These are phyloP conservation scores for Clarias platycephalus DNA, from an alignment of 2,797 vertebrate species.

Conservation along the genomic window DNA sequence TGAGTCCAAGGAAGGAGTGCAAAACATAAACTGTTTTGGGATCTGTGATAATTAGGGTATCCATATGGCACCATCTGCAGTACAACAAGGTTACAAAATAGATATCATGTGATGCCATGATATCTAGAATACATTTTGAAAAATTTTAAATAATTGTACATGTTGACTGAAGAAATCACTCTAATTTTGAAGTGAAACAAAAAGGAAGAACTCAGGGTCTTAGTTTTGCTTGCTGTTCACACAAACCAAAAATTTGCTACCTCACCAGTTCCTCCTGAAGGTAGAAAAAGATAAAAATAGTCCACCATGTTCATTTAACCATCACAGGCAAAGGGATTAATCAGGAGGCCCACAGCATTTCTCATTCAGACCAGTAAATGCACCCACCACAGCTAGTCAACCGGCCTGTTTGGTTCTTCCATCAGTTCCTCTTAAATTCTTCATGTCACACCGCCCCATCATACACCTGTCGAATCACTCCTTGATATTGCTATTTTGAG, in stretches of 20 bases:
- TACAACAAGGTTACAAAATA: background rate
- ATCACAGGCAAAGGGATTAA: constrained; percentile 45
- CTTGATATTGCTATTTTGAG: constrained; percentile 62
- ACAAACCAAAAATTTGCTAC: background rate
- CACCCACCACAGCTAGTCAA: constrained; percentile 39
- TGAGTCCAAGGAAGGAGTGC: background rate
- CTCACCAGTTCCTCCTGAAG: constrained; percentile 7
- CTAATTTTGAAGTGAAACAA: background rate
- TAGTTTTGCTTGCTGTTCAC: background rate
- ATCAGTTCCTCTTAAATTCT: constrained; percentile 56
- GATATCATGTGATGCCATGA: background rate
- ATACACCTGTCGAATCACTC: constrained; percentile 62
- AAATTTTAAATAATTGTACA: background rate
- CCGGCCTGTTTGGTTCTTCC: constrained; percentile 46
- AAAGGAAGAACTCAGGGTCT: background rate
- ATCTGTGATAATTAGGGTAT: background rate
- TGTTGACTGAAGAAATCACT: background rate
- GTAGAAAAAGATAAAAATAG: constrained; percentile 31
- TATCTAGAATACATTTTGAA: background rate
- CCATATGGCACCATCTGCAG: background rate
- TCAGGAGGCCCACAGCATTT: constrained; percentile 17
- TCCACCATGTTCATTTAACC: constrained; percentile 46
- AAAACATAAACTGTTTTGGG: background rate
- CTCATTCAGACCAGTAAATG: constrained; percentile 4
- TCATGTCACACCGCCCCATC: constrained; percentile 56